Conservation (phyloP, 1,140 invertebrate genomes). For the Aleiodes sp. region DNA sequence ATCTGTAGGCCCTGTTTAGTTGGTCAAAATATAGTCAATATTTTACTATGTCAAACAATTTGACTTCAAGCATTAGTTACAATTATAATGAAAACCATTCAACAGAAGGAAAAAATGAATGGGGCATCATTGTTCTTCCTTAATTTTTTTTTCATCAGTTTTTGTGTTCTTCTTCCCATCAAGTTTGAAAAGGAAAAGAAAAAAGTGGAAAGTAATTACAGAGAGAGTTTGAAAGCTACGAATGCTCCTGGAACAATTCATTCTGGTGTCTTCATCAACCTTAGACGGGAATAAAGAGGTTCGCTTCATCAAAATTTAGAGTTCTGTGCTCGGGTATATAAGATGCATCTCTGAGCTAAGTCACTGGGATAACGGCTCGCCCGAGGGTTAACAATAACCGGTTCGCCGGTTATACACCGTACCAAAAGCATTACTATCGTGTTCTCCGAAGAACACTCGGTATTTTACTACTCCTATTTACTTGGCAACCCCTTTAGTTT, state of each 20-base stretch:
- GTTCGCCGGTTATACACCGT: background rate
- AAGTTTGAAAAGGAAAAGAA: background rate
- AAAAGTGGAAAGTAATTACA: conserved; percentile 9
- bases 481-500: conserved; percentile 1
- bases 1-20: conserved; percentile 15
- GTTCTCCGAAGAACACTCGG: no score
- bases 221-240: background rate
- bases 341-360: background rate
- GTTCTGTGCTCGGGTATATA: background rate
- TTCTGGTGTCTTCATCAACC: conserved; percentile 2
- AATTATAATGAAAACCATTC: background rate
- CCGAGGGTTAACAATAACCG: conserved; percentile 6
- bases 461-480: background rate
- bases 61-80: background rate
- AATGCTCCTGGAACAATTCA: background rate
- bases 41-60: background rate
- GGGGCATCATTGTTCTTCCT: no score
- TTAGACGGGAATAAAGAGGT: conserved; percentile 2
- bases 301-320: background rate
- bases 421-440: background rate
- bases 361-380: background rate
- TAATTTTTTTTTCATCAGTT: background rate
- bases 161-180: background rate
- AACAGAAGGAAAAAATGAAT: no score
- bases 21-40: background rate